Conservation (phyloP, 1,140 invertebrate species). For the Meloidogyne chitwoodi region DNA sequence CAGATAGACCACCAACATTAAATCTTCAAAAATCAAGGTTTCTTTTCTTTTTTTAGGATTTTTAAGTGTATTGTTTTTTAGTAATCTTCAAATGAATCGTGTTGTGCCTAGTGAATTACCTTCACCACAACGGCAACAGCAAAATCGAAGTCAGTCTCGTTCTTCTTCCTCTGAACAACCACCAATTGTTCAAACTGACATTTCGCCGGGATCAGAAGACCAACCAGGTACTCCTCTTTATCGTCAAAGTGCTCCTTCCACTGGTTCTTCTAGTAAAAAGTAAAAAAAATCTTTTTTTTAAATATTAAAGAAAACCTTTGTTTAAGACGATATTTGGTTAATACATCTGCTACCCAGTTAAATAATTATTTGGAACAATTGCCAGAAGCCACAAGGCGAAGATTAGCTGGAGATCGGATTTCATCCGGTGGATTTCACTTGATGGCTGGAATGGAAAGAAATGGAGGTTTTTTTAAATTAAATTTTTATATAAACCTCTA, state of each 20-base stretch:
- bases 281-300: background rate
- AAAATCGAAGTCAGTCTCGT: background rate
- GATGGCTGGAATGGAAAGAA: background rate
- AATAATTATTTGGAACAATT: slow-evolving; percentile 6
- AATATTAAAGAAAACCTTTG: background rate
- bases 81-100: background rate
- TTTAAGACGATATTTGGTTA: slow-evolving; percentile 1
- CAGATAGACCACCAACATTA: background rate
- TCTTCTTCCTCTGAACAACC: slow-evolving; percentile 19
- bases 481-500: background rate
- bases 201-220: slow-evolving; percentile 12
- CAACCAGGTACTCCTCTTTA: background rate
- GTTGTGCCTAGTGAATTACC: background rate
- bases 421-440: background rate
- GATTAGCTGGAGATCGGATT: background rate
- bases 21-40: background rate
- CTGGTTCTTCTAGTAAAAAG: slow-evolving; percentile 16
- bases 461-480: background rate
- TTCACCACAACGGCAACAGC: background rate
- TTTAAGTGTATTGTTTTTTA: background rate
- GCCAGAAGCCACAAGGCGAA: background rate
- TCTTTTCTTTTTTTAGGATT: background rate
- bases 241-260: background rate
- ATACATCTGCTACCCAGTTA: background rate
- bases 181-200: background rate